phyloP scores from a whole-genome alignment of 2,888 invertebrate species.

The Erebia ligea region DNA sequence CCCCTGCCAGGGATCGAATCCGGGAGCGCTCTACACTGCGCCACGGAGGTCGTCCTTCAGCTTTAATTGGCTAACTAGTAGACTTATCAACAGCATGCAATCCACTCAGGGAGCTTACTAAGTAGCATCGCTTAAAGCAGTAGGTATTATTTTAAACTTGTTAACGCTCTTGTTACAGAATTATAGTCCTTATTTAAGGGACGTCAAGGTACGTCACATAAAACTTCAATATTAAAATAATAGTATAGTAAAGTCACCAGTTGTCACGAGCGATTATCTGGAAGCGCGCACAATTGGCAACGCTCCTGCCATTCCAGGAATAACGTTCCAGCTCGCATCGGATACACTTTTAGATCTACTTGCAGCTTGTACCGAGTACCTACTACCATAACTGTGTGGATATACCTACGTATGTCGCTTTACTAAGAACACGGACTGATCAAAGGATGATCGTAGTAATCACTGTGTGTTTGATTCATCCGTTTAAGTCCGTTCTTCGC shows the following conservation, averaged over 20 bases:
- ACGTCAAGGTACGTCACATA: too few relatives aligned
- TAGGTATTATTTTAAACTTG: too few relatives aligned
- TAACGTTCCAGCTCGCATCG: conserved; percentile 22
- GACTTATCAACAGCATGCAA: neutral
- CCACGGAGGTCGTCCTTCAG: too few relatives aligned
- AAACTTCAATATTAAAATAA: too few relatives aligned
- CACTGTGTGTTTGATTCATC: neutral
- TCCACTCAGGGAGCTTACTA: too few relatives aligned
- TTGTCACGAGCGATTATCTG: conserved; percentile 34
- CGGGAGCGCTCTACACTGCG: too few relatives aligned
- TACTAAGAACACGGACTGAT: conserved; percentile 12
- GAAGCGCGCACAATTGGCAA: conserved; percentile 44
- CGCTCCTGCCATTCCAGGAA: conserved; percentile 45
- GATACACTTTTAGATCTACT: conserved; percentile 30
- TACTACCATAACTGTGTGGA: conserved; percentile 4
- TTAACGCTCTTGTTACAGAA: too few relatives aligned
- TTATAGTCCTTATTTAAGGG: too few relatives aligned
- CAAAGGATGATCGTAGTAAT: neutral
- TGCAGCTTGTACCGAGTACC: too few relatives aligned
- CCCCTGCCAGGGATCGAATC: too few relatives aligned
- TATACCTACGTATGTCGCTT: neutral
- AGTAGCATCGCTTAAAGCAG: too few relatives aligned
- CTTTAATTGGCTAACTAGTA: neutral
- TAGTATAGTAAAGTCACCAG: neutral
- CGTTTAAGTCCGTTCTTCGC: neutral